Percentiles rank a stretch among this genome's conserved stretches.
Evolutionary conservation across 2,113 vertebrate species (phyloP).

Genomic region (Phylloscopus trochilus): DNA sequence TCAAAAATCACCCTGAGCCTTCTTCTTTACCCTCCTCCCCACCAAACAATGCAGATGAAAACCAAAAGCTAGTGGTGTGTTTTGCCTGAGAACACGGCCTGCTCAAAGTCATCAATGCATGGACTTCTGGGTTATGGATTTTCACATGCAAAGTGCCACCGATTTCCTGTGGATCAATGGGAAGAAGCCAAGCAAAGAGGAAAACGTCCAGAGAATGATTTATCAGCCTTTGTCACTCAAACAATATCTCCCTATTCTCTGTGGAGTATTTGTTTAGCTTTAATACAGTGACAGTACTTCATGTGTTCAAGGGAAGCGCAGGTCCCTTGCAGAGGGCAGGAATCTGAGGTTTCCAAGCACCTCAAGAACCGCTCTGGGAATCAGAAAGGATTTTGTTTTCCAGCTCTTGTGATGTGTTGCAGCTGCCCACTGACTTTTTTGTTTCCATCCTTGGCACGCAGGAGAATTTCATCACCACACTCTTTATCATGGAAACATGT

Average conservation of each 20-base stretch:
- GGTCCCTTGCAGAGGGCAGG: background rate
- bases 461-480: slow-evolving; percentile 54
- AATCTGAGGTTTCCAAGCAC: background rate
- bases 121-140: slow-evolving; percentile 48
- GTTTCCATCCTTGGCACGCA: slow-evolving; percentile 53
- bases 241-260: background rate
- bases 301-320: fast-evolving
- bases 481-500: slow-evolving; percentile 66
- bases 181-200: slow-evolving; percentile 21
- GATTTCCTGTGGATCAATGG: slow-evolving; percentile 36
- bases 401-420: slow-evolving; percentile 53
- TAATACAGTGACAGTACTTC: background rate
- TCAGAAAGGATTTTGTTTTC: slow-evolving; percentile 29
- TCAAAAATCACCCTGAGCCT: background rate
- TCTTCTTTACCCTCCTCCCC: background rate
- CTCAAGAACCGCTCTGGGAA: background rate
- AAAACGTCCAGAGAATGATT: slow-evolving; percentile 38
- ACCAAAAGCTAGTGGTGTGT: background rate
- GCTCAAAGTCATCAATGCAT: background rate
- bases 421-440: slow-evolving; percentile 62
- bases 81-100: background rate
- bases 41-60: background rate
- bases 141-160: background rate
- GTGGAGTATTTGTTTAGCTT: background rate
- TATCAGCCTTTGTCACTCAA: slow-evolving; percentile 29